Base-by-base conservation (phyloP, 2,888 invertebrate genomes). In the Temnothorax rugatulus region DNA sequence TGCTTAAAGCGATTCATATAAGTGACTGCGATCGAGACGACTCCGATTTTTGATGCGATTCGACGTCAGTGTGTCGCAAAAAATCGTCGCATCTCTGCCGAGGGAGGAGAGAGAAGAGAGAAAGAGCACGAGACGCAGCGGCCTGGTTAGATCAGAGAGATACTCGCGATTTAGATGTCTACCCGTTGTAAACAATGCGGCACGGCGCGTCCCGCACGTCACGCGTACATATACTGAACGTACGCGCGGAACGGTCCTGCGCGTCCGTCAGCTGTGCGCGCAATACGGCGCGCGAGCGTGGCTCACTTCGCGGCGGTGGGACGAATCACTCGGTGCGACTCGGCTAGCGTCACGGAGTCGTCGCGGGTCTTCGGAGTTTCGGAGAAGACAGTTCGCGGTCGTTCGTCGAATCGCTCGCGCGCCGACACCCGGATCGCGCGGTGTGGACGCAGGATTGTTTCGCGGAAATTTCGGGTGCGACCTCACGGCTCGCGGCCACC, bases 221-320 rank as follows among this genome's bases (percentile, higher is more conserved):
- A 2, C 41, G 8, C 41, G 8, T 41, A 41, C 41, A 2, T 41
- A 15, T 41, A 15, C 64, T 41, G 15, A 44, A 64, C 4, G 44
- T 21, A 29, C 13, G 29, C 15, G 25, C 57, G 25, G 11, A 8
- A 9, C 21, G 4, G 34, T 34, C 9, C 13, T 15, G 34, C 86
- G 90, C 54, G 71, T 44, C 41, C 61, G 81, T 88, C 89, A 90
- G 88, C 86, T 90, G 85, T 89, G 84, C 66, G 44, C 69, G 59
- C 54, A 75, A 21, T 52, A 84, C 68, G 63, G 63, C n/a, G 63
- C n/a, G 87, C 83, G n/a, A 15, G 25, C 41, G 64, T 44, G 63
- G 74, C 74, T 18, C 21, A 87, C 87, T 90, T 90, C 87, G 86
- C 47, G 81, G 69, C 75, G 88, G 85, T 83, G n/a, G 44, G n/a